These are phyloP conservation scores for Drosophila kohkoa DNA, from an alignment of 1,140 invertebrate genomes.

Conservation along the genomic window DNA sequence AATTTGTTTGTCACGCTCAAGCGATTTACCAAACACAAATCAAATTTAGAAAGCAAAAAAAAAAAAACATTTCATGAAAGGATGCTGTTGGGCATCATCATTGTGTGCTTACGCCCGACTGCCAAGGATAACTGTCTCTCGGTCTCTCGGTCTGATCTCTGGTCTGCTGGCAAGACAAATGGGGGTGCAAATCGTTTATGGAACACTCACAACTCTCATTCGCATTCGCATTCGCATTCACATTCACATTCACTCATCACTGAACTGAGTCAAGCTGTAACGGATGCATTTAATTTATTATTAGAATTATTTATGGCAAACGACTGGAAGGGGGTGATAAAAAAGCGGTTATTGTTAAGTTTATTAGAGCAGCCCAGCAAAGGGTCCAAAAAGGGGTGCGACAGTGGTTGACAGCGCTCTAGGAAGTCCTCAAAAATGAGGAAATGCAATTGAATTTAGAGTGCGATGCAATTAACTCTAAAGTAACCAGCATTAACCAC, in stretches of 20 bases:
- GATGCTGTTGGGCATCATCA: conserved; percentile 20
- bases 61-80: conserved; percentile 16
- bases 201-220: conserved; percentile 14
- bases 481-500: background rate
- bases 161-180: conserved; percentile 70
- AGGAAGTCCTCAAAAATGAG: background rate
- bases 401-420: conserved; percentile 59
- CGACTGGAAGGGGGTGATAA: conserved; percentile 64
- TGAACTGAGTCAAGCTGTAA: conserved; percentile 61
- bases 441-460: background rate
- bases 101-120: conserved; percentile 67
- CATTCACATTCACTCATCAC: conserved; percentile 53
- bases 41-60: conserved; percentile 33
- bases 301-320: conserved; percentile 83
- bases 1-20: conserved; percentile 67
- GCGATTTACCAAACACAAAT: conserved; percentile 61
- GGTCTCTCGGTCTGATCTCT: conserved; percentile 14
- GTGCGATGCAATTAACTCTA: background rate
- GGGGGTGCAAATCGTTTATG: conserved; percentile 76
- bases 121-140: conserved; percentile 76
- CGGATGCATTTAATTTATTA: conserved; percentile 84
- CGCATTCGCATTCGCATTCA: background rate
- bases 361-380: conserved; percentile 65
- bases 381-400: conserved; percentile 61
- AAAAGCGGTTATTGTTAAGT: conserved; percentile 83